A percentile compares a stretch with the other conserved stretches of the same genome.
Evolutionary conservation across 2,888 invertebrate species (phyloP).

Genomic region (Megalurothrips usitatus): DNA sequence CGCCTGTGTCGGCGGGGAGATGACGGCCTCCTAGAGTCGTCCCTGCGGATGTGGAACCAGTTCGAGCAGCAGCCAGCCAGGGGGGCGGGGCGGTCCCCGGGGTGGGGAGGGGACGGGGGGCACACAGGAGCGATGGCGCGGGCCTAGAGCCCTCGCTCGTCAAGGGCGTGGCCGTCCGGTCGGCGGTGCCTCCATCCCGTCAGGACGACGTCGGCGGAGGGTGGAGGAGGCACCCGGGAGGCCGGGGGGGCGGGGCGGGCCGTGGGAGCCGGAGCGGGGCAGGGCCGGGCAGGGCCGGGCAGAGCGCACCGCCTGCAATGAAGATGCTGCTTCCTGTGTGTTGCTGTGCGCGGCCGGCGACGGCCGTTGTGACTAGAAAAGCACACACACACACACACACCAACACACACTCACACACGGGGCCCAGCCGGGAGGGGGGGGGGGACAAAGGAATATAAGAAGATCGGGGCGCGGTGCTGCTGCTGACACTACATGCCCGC

Average conservation of each 20-base stretch:
- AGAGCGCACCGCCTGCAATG: neutral
- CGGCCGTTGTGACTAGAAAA: constrained; percentile 20
- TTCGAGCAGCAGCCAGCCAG: no score
- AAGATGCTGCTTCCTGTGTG: constrained; percentile 7
- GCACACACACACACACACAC: neutral
- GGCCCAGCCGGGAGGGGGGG: no score
- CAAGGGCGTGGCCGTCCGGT: neutral
- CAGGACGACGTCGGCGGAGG: neutral
- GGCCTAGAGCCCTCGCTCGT: neutral
- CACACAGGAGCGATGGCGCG: neutral
- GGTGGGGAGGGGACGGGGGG: no score
- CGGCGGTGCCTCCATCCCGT: neutral
- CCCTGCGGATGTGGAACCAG: no score
- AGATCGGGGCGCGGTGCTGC: no score
- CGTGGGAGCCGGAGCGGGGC: neutral
- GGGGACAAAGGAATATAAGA: no score
- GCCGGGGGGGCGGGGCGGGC: neutral
- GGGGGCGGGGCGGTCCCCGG: no score
- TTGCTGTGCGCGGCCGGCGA: neutral
- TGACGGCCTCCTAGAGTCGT: no score
- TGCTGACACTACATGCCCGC: no score
- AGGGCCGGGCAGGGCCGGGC: neutral
- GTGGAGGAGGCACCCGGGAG: neutral
- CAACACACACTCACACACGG: no score
- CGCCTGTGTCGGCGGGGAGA: no score